phyloP scores from a whole-genome alignment of 2,113 vertebrate genomes.

The Gavia stellata region DNA sequence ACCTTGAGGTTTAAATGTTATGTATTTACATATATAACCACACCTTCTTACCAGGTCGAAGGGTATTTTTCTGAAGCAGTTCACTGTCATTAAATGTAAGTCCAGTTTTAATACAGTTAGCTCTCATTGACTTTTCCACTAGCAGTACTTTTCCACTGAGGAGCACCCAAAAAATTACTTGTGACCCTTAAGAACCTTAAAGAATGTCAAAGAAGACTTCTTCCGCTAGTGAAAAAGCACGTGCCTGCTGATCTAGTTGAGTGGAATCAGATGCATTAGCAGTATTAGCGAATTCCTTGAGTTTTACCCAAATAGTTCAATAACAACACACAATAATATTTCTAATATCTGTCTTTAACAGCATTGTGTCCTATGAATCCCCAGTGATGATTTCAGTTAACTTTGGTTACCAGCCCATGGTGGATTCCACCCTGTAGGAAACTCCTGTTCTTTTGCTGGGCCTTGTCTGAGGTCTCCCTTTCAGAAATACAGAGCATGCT shows the following conservation, averaged over 20 bases:
- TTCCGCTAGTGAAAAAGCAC: background rate
- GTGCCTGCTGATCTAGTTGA: background rate
- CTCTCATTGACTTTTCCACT: background rate
- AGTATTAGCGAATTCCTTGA: background rate
- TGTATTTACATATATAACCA: background rate
- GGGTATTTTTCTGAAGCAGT: background rate
- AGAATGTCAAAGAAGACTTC: background rate
- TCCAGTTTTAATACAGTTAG: background rate
- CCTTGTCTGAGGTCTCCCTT: background rate
- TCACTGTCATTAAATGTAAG: background rate
- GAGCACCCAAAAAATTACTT: background rate
- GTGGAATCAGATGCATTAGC: background rate
- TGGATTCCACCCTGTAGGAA: background rate
- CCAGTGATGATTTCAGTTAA: background rate
- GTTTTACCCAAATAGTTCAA: background rate
- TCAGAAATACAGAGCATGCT: background rate
- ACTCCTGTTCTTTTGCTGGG: background rate
- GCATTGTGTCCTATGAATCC: background rate
- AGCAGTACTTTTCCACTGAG: background rate
- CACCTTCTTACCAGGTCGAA: background rate
- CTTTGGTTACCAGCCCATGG: background rate
- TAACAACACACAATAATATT: background rate
- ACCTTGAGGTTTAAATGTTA: background rate
- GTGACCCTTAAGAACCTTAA: background rate
- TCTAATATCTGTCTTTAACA: background rate